Conservation (phyloP, 2,888 invertebrate species). For the Himalopsyche tibetana region DNA sequence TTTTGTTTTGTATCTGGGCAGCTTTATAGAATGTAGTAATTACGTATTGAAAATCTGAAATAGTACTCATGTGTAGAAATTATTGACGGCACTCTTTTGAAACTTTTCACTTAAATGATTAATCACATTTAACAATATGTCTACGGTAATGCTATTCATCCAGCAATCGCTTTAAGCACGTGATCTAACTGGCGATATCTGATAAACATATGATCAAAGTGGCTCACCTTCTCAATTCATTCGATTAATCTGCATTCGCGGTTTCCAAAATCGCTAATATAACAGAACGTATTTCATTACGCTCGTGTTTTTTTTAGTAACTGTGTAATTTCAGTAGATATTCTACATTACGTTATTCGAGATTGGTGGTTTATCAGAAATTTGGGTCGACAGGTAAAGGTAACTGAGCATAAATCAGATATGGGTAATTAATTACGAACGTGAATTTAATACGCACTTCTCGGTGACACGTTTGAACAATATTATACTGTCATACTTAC, state of each 20-base stretch:
- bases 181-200: constrained; percentile 3
- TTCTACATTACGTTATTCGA: not conserved
- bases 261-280: not conserved
- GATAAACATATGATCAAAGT: constrained; percentile 50
- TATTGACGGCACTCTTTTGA: not conserved
- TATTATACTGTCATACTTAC: no score
- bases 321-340: not conserved
- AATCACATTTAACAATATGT: not conserved
- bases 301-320: not conserved
- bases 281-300: not conserved
- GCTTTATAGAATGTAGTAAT: not conserved
- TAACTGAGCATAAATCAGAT: constrained; percentile 11
- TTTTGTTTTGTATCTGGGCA: no score
- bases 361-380: constrained; percentile 1
- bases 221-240: constrained; percentile 9
- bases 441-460: not conserved
- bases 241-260: not conserved
- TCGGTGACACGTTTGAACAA: not conserved
- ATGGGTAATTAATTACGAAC: not conserved
- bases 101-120: not conserved
- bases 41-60: not conserved
- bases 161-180: constrained; percentile 8
- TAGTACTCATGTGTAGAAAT: not conserved
- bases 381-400: constrained; percentile 28
- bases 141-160: not conserved